phyloP scores from a whole-genome alignment of 2,888 invertebrate species.

The Idaea straminata region DNA sequence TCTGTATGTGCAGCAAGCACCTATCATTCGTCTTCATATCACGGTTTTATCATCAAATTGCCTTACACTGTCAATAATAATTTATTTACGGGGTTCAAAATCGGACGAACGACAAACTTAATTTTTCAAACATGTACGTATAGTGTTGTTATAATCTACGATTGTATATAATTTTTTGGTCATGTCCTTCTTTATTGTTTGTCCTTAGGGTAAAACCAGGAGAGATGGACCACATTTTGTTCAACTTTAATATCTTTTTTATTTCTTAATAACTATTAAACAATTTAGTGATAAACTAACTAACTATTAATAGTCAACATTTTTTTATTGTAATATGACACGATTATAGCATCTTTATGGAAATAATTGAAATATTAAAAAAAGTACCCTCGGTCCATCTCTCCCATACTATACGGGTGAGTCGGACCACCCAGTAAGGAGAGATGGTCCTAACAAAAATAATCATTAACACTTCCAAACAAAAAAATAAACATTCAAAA shows the following conservation, averaged over 20 bases:
- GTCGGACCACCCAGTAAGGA: slow-evolving; percentile 9
- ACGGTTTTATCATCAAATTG: slow-evolving; percentile 32
- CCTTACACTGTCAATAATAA: slow-evolving; percentile 34
- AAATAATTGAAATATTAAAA: too few species aligned
- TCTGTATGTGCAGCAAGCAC: background rate
- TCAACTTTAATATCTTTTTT: too few species aligned
- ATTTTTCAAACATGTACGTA: slow-evolving; percentile 23
- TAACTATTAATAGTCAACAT: too few species aligned
- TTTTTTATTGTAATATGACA: too few species aligned
- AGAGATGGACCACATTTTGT: too few species aligned
- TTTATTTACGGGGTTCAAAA: slow-evolving; percentile 43
- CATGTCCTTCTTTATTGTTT: background rate
- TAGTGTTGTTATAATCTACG: slow-evolving; percentile 20
- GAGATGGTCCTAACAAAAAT: background rate
- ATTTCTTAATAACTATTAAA: too few species aligned
- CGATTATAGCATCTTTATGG: too few species aligned
- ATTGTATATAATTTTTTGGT: slow-evolving; percentile 15
- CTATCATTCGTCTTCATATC: slow-evolving; percentile 24
- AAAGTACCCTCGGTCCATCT: too few species aligned
- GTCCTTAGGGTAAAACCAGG: too few species aligned
- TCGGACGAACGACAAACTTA: slow-evolving; percentile 31
- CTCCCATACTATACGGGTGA: too few species aligned
- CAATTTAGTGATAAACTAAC: too few species aligned
- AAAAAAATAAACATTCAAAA: too few species aligned
- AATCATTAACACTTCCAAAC: slow-evolving; percentile 2